Evolutionary conservation across 2,797 vertebrate species (phyloP).

Genomic region (Loris lydekkerianus): DNA sequence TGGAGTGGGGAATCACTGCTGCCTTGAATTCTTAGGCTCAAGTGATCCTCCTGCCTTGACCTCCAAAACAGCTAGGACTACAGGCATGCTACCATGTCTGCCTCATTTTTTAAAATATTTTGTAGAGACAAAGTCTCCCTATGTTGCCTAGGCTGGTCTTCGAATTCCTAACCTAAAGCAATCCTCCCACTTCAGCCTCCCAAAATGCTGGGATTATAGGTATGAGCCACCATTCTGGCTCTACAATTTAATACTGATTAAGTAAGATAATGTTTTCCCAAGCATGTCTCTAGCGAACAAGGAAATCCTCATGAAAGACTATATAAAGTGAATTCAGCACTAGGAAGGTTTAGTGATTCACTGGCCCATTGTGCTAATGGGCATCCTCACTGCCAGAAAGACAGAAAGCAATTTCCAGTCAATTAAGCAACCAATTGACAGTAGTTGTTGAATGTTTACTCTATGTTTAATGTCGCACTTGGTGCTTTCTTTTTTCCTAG

Average conservation of each 20-base stretch:
- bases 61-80: neutral
- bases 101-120: neutral
- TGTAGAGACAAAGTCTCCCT: neutral
- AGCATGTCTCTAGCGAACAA: neutral
- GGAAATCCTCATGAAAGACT: neutral
- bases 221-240: neutral
- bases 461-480: conserved; percentile 10
- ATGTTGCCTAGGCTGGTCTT: no score
- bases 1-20: neutral
- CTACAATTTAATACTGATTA: neutral
- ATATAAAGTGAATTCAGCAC: neutral
- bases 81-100: neutral
- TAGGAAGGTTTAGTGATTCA: neutral
- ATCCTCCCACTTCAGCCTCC: neutral
- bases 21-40: neutral
- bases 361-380: neutral
- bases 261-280: neutral
- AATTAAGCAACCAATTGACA: conserved; percentile 60
- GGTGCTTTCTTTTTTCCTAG: conserved; percentile 41
- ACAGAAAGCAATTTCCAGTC: conserved; percentile 42
- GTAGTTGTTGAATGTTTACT: conserved; percentile 34
- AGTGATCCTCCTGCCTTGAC: neutral
- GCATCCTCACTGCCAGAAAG: conserved; percentile 9
- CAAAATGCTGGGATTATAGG: neutral
- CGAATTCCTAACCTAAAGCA: neutral